Percentiles rank a stretch among this genome's conserved stretches.
phyloP scores from a whole-genome alignment of 2,888 invertebrate genomes.

The Pteria penguin region DNA sequence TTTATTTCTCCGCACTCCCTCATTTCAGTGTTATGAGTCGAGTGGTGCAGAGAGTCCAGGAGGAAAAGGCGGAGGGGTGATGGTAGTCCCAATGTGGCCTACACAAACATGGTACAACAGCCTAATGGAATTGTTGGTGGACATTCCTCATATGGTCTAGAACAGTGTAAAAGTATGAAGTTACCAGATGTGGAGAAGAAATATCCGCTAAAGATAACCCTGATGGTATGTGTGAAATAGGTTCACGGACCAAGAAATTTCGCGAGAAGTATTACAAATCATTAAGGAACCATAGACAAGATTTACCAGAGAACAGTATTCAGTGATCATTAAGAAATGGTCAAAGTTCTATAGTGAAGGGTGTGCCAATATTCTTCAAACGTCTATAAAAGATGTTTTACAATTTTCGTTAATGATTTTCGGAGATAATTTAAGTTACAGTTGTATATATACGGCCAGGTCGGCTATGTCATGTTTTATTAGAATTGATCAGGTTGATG shows the following conservation, averaged over 20 bases:
- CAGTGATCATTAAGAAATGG: background rate
- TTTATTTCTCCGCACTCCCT: conserved; percentile 40
- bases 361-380: background rate
- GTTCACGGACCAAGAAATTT: conserved; percentile 5
- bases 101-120: conserved; percentile 10
- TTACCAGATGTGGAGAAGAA: too few relatives aligned
- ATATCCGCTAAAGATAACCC: too few relatives aligned
- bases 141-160: background rate
- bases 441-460: conserved; percentile 18
- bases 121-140: conserved; percentile 6
- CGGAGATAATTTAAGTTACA: conserved; percentile 2
- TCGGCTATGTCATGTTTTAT: conserved; percentile 19
- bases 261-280: conserved; percentile 7
- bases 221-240: conserved; percentile 10
- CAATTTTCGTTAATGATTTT: background rate
- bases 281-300: conserved; percentile 10
- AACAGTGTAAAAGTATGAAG: too few relatives aligned
- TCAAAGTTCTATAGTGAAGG: background rate
- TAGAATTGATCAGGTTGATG: background rate
- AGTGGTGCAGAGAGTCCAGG: conserved; percentile 37
- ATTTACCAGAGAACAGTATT: background rate
- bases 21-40: conserved; percentile 40
- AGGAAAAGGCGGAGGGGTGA: conserved; percentile 41
- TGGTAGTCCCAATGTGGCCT: conserved; percentile 7
- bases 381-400: conserved; percentile 10